These are phyloP conservation scores for Sebastes fasciatus DNA, from an alignment of 2,113 vertebrate species.

Conservation along the genomic window DNA sequence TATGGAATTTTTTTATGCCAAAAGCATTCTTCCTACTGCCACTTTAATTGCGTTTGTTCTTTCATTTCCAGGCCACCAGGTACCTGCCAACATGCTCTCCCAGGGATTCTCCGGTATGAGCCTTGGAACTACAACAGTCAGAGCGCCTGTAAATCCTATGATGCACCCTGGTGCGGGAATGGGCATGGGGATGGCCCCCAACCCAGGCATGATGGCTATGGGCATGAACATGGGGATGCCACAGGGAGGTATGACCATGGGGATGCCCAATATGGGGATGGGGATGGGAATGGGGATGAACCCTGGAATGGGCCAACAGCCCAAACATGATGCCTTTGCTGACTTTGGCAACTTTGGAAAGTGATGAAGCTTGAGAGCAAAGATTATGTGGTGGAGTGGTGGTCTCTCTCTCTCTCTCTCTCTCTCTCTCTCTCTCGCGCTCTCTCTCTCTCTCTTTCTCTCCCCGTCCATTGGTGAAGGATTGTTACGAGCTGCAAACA, in stretches of 20 bases:
- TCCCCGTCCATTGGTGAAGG: slow-evolving; percentile 86
- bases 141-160: slow-evolving; percentile 84
- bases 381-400: slow-evolving; percentile 55
- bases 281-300: slow-evolving; percentile 84
- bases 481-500: slow-evolving; percentile 91
- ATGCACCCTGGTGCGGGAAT: slow-evolving; percentile 86
- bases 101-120: slow-evolving; percentile 93
- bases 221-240: slow-evolving; percentile 89
- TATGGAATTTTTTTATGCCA: too few species aligned
- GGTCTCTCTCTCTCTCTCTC: slow-evolving; percentile 14
- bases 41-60: neutral
- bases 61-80: slow-evolving; percentile 86
- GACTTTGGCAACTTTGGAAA: slow-evolving; percentile 99
- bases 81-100: slow-evolving; percentile 88
- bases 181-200: slow-evolving; percentile 87
- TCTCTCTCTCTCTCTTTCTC: slow-evolving; percentile 11
- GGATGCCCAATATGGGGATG: slow-evolving; percentile 82
- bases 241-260: slow-evolving; percentile 88
- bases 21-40: too few species aligned
- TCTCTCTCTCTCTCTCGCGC: slow-evolving; percentile 11
- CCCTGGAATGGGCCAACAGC: slow-evolving; percentile 88
- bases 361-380: slow-evolving; percentile 82
- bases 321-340: slow-evolving; percentile 98
- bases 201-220: slow-evolving; percentile 90
- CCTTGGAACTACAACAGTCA: slow-evolving; percentile 86